Evolutionary conservation across 2,113 vertebrate species (phyloP), one percentile per base, ranked within the genome.

Genomic region (Chionodraco myersi): DNA sequence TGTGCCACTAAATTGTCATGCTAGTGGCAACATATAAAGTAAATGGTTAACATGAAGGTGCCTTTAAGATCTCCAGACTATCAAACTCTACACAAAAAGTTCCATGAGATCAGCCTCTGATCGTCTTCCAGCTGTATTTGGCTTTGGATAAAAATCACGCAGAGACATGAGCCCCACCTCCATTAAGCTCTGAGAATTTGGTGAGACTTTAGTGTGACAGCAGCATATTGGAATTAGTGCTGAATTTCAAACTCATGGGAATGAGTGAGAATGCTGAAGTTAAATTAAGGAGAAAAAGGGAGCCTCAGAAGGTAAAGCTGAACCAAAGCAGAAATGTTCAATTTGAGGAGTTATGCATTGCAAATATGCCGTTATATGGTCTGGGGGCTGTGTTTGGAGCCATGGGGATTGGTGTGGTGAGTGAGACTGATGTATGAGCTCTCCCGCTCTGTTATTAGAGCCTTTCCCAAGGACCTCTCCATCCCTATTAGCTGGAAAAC

Each of bases 371-470:
- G 91, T 89, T 88, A 68, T 63, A 89, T 80, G 86, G 91, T 92
- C 90, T 89, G 63, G 79, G 79, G 79, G 76, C 86, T 86, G 89
- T 57, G 87, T 72, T 77, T 86, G 84, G 89, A 92, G 88, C 88
- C 91, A 84, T 88, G 58, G 80, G 85, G 91, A 88, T 92, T 90
- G 73, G 68, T 92, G 90, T 88, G 90, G 91, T 91, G 85, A 89
- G 85, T 82, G 77, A 90, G 81, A 80, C 59, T 90, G 90, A 95
- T 93, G 86, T 88, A 89, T 77, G 83, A 91, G 72, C 77, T 69
- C 82, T 76, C 74, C 89, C 83, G 68, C 88, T 91, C 88, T 90
- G 87, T 90, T 92, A 94, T 91, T 91, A 92, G 49, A 67, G 73
- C 75, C 80, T 86, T 72, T 88, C 82, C 82, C 72, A 75, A 81